Base-by-base conservation (phyloP, 2,797 vertebrate species). In the Okamejei kenojei region DNA sequence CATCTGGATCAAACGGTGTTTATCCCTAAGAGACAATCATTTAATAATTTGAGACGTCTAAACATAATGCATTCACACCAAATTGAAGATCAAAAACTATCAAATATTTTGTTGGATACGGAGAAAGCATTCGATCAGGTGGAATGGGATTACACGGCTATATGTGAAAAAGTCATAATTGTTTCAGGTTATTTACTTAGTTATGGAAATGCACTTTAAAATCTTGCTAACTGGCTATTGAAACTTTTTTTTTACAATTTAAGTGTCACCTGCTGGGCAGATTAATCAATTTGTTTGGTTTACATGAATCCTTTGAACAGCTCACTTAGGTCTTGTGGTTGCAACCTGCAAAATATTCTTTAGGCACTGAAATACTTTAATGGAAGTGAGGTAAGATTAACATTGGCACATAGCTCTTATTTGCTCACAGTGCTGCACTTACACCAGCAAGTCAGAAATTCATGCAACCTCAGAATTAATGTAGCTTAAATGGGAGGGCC, bases 391-490 rank as follows among this genome's bases (percentile, higher is more conserved):
- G 35, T 68, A 88, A 88, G 61, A 65, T 35, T 68, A 19, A 7
- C 19, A 19, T 65, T 65, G 63, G 61, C 58, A 63, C 61, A 54
- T 58, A 58, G 26, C 81, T 77, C 26, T 86, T 54, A 82, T 82
- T 63, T 88, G n/a, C 68, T 88, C 84, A 65, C n/a, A 65, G 23
- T 58, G 15, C 2, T 68, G 32, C 35, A n/a, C 32, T 63, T 68
- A 61, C 13, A 23, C n/a, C 35, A 68, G 61, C 5, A 68, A 65
- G 26, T n/a, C 13, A 63, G 15, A 86, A 63, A 35, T 17, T 63
- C 61, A 32, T 68, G 84, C 17, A 35, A 7, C 63, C 68, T 88
- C 84, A 88, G 84, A 88, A 88, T 88, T 88, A 68, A 19, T 65
- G 35, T 35, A 7, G 63, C n/a, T 88, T 65, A 78, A 88, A 65